These are phyloP conservation scores for Brachionus paranguensis DNA, from an alignment of 1,140 invertebrate genomes.

Conservation along the genomic window DNA sequence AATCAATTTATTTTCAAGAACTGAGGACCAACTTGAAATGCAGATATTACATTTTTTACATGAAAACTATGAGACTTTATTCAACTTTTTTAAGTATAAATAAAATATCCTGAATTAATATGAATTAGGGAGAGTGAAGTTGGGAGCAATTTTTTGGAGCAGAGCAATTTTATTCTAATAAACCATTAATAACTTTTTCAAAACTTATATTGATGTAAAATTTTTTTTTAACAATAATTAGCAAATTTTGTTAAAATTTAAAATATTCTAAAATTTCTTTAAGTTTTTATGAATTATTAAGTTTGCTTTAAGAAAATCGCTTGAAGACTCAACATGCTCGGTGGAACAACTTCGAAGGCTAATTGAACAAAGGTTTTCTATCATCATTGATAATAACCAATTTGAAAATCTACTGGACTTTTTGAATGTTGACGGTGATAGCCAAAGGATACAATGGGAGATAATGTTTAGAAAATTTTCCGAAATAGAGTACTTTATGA, in stretches of 20 bases:
- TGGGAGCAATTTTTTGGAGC: too few relatives aligned
- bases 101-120: neutral
- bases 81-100: conserved; percentile 31
- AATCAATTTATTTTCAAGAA: neutral
- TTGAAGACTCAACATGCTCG: neutral
- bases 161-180: too few relatives aligned
- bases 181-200: too few relatives aligned
- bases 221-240: too few relatives aligned
- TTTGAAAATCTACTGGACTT: neutral
- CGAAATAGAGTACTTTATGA: conserved; percentile 11
- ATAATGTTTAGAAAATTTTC: neutral
- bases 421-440: neutral
- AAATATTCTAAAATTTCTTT: too few relatives aligned
- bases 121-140: too few relatives aligned
- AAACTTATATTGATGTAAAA: too few relatives aligned
- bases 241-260: too few relatives aligned
- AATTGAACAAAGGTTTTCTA: conserved; percentile 18
- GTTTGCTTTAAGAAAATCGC: neutral
- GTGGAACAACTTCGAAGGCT: neutral
- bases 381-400: neutral
- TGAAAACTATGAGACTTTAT: neutral
- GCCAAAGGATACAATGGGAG: neutral
- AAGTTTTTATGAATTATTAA: too few relatives aligned
- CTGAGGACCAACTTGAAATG: neutral
- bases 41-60: conserved; percentile 13